Evolutionary conservation across 2,888 invertebrate species (phyloP).

Genomic region (Leucophenga maculata): DNA sequence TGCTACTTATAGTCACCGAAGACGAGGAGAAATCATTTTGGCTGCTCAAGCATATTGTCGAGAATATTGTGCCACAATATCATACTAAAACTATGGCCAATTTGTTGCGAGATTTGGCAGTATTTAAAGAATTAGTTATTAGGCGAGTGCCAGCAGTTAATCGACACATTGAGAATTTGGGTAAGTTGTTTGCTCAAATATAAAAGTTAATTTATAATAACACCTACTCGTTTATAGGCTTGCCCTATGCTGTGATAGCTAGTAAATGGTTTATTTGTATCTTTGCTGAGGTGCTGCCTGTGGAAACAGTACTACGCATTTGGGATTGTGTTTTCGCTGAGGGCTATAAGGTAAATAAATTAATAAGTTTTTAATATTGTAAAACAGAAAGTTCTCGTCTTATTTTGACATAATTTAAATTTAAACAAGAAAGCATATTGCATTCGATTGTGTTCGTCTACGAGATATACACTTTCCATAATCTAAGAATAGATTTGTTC

Average conservation of each 20-base stretch:
- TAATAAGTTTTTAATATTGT: background rate
- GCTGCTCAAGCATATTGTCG: constrained; percentile 91
- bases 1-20: constrained; percentile 88
- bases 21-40: constrained; percentile 94
- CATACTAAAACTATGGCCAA: constrained; percentile 93
- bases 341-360: constrained; percentile 80
- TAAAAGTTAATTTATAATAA: background rate
- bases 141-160: constrained; percentile 86
- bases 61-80: constrained; percentile 89
- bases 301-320: constrained; percentile 93
- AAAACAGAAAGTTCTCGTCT: background rate
- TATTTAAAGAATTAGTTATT: constrained; percentile 89
- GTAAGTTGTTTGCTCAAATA: constrained; percentile 65
- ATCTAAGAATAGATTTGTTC: no score
- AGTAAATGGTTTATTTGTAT: constrained; percentile 98
- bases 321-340: constrained; percentile 98
- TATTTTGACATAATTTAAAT: background rate
- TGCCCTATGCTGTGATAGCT: constrained; percentile 92
- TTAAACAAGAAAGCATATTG: no score
- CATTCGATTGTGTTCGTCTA: no score
- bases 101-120: constrained; percentile 89
- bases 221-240: constrained; percentile 71
- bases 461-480: no score
- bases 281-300: constrained; percentile 93
- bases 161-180: constrained; percentile 84